Evolutionary conservation across 2,888 invertebrate species (phyloP), one percentile per base, ranked within the genome.

Genomic region (Nomada lathburiana): DNA sequence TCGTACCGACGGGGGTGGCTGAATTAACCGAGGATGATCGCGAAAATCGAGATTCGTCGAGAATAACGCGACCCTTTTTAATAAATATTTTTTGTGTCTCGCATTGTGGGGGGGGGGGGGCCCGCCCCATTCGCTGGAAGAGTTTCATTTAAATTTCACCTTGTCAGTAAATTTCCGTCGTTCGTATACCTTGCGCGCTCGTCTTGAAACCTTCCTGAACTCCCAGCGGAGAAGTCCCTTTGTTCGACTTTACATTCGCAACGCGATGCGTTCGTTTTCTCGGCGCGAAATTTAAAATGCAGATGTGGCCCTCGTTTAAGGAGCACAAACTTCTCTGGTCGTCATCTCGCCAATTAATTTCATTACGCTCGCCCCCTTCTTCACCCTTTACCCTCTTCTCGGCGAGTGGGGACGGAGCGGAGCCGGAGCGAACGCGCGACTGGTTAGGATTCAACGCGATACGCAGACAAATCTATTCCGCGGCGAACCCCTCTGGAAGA

Each of bases 291-390:
- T 88, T 88, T 88, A 82, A 88, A 88, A 86, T 88, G 82, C 84
- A 88, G 76, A 86, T 85, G 63, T 81, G 64, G 67, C 29, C 70
- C 63, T 73, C 86, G 75, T 89, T 90, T 84, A 87, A 90, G 86
- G 73, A 85, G 81, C 16, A 59, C 79, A 57, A 13, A 52, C 68
- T 77, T 81, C 85, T 86, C 67, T 73, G 36, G 81, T 67, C 82
- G 83, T 88, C 88, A 88, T 86, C 80, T 84, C 86, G 78, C 88
- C 89, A 91, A 91, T 91, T 91, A 91, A 91, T 91, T 91, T 91
- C 88, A 91, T 90, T 90, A 90, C 85, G 83, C 82, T 72, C 55
- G 16, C 26, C 76, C 76, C 75, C 75, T 70, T 57, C 78, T 78
- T 74, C 69, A 63, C 65, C 47, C 65, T 29, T 63, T 50, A 53